phyloP scores from a whole-genome alignment of 2,888 invertebrate species.

The Sussaba pulchella region DNA sequence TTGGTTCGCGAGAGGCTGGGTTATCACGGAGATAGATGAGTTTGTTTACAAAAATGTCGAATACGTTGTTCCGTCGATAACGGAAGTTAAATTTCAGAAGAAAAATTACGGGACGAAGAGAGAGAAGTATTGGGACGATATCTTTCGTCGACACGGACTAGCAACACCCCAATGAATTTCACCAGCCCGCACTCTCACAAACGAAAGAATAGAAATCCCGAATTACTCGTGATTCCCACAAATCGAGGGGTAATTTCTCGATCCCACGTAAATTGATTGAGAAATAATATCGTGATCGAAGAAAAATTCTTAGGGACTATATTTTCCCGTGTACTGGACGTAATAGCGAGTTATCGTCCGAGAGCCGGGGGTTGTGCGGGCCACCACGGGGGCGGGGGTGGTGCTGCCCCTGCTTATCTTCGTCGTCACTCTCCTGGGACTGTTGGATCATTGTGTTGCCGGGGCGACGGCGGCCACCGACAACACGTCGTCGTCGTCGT shows the following conservation, averaged over 20 bases:
- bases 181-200: background rate
- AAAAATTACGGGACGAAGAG: background rate
- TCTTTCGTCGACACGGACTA: background rate
- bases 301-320: too few species aligned
- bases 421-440: constrained; percentile 78
- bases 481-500: constrained; percentile 63
- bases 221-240: background rate
- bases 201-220: background rate
- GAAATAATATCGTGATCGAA: too few species aligned
- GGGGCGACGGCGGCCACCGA: constrained; percentile 76
- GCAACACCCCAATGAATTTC: background rate
- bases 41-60: background rate
- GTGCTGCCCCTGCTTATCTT: constrained; percentile 81
- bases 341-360: constrained; percentile 73
- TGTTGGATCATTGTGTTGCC: constrained; percentile 65
- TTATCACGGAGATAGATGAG: constrained; percentile 19
- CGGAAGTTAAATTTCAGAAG: background rate
- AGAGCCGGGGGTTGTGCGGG: constrained; percentile 78
- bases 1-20: constrained; percentile 23
- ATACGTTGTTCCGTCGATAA: background rate
- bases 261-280: background rate
- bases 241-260: background rate
- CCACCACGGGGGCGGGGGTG: constrained; percentile 82
- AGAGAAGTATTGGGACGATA: background rate
- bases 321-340: too few species aligned